These are phyloP conservation scores for Coptodon bakossiorum DNA, from an alignment of 2,113 vertebrate genomes.

Conservation along the genomic window DNA sequence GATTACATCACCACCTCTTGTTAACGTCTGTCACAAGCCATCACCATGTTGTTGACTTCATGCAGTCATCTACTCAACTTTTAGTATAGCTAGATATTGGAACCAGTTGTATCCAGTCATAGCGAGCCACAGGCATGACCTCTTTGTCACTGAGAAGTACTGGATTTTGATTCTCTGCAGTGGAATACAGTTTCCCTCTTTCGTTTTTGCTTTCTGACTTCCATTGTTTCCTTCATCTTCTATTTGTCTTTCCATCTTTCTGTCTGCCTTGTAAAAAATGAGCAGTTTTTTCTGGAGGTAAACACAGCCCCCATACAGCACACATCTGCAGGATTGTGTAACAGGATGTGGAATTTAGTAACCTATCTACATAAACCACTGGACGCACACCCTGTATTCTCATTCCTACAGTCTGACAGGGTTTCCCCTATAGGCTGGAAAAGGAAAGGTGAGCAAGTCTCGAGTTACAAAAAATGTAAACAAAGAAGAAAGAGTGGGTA, in stretches of 20 bases:
- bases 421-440: neutral
- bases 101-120: conserved; percentile 32
- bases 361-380: conserved; percentile 29
- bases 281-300: neutral
- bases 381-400: neutral
- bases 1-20: conserved; percentile 59
- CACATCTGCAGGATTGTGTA: conserved; percentile 53
- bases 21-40: conserved; percentile 46
- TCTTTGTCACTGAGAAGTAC: neutral
- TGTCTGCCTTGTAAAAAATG: neutral
- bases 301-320: conserved; percentile 25
- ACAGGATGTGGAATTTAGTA: conserved; percentile 43
- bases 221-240: neutral
- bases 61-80: conserved; percentile 20
- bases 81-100: neutral
- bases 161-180: neutral
- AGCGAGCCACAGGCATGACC: neutral
- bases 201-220: neutral
- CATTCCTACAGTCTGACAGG: neutral
- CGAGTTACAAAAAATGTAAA: neutral
- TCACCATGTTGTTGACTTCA: conserved; percentile 43
- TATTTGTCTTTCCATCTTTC: neutral
- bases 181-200: neutral
- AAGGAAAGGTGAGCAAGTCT: neutral
- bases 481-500: neutral